Percentiles rank a stretch among this genome's conserved stretches.
Evolutionary conservation across 1,140 invertebrate species (phyloP).

Genomic region (Caenorhabditis remanei): DNA sequence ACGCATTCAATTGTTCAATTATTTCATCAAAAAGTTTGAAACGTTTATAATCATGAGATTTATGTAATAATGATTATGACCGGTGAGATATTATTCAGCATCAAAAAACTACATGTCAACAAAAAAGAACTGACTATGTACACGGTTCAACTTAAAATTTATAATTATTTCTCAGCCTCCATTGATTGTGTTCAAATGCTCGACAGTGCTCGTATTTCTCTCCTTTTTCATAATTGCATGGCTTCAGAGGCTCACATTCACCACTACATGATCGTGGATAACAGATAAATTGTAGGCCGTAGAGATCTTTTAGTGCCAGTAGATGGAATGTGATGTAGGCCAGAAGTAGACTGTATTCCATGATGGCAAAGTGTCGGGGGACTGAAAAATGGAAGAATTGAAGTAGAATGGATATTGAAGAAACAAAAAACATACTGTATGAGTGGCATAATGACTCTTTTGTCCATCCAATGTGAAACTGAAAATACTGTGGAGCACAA

Average conservation of each 20-base stretch:
- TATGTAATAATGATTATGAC: too few species aligned
- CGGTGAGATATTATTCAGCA: too few species aligned
- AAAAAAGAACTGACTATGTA: too few species aligned
- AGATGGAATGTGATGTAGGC: slow-evolving; percentile 70
- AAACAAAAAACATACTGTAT: background rate
- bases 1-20: too few species aligned
- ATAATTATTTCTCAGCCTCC: slow-evolving; percentile 2
- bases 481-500: slow-evolving; percentile 36
- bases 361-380: slow-evolving; percentile 69
- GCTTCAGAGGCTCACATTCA: slow-evolving; percentile 74
- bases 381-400: slow-evolving; percentile 57
- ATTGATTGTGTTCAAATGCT: slow-evolving; percentile 69
- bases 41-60: too few species aligned
- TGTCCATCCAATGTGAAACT: slow-evolving; percentile 41
- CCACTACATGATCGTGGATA: slow-evolving; percentile 77
- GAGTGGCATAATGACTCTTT: slow-evolving; percentile 41
- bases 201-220: slow-evolving; percentile 76
- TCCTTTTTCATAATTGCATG: slow-evolving; percentile 71
- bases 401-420: background rate
- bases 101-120: too few species aligned
- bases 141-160: background rate
- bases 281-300: slow-evolving; percentile 73
- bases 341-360: slow-evolving; percentile 72
- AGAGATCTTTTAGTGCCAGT: slow-evolving; percentile 71
- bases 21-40: too few species aligned